A percentile compares a stretch with the other conserved stretches of the same genome.
Evolutionary conservation across 2,888 invertebrate species (phyloP).

Genomic region (Protophormia terraenovae): DNA sequence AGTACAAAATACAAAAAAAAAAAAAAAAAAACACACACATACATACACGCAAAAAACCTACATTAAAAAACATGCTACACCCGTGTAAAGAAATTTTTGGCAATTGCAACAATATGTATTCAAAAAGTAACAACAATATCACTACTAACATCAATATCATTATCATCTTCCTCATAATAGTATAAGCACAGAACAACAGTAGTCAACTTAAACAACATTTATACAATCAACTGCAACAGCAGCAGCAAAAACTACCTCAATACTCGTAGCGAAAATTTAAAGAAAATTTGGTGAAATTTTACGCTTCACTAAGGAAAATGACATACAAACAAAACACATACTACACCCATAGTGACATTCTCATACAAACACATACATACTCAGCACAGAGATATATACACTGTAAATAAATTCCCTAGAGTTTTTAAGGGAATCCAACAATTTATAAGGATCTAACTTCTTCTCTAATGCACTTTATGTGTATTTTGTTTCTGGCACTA

Average conservation of each 20-base stretch:
- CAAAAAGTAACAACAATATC: not conserved
- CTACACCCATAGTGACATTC: not conserved
- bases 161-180: not conserved
- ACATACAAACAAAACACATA: not conserved
- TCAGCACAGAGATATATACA: too few species aligned
- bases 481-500: not conserved
- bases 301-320: constrained; percentile 49
- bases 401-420: too few species aligned
- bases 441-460: constrained; percentile 24
- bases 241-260: constrained; percentile 50
- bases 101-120: not conserved
- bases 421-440: too few species aligned
- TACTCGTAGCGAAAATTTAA: constrained; percentile 44
- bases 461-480: constrained; percentile 38
- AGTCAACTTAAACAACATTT: constrained; percentile 13
- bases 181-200: not conserved
- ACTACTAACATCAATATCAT: constrained; percentile 22
- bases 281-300: constrained; percentile 56
- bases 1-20: not conserved
- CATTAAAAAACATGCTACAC: constrained; percentile 8
- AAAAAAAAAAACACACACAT: not conserved
- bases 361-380: not conserved
- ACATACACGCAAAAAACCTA: not conserved
- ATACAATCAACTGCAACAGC: constrained; percentile 45
- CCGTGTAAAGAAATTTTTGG: not conserved